Conservation (phyloP, 1,140 invertebrate genomes). For the Frieseomelitta varia region DNA sequence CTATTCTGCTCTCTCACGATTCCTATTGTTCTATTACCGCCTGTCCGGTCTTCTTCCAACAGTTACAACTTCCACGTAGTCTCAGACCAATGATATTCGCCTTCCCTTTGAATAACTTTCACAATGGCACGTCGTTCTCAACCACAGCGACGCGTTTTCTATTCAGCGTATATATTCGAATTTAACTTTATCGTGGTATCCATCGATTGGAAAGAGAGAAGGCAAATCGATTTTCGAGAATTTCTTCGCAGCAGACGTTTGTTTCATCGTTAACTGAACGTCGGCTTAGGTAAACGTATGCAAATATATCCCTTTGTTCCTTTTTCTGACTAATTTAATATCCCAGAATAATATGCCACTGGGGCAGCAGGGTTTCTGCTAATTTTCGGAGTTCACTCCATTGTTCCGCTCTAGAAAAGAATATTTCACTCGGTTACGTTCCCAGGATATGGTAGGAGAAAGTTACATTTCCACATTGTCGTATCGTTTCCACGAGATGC, state of each 20-base stretch:
- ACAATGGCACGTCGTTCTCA: not conserved
- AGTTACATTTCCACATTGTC: not conserved
- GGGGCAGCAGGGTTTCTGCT: constrained; percentile 4
- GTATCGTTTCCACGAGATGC: not conserved
- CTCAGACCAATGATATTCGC: constrained; percentile 12
- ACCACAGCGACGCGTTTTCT: too few species aligned
- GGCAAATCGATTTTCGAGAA: not conserved
- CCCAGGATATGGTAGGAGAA: not conserved
- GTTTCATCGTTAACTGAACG: too few species aligned
- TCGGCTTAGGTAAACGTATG: not conserved
- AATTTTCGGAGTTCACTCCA: constrained; percentile 38
- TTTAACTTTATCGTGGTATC: not conserved
- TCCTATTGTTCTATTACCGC: constrained; percentile 57
- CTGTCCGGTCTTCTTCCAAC: constrained; percentile 11
- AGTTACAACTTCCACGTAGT: not conserved
- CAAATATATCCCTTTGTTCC: constrained; percentile 31
- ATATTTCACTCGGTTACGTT: not conserved
- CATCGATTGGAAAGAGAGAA: not conserved
- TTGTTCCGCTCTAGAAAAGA: constrained; percentile 39
- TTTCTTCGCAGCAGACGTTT: too few species aligned
- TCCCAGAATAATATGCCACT: constrained; percentile 22
- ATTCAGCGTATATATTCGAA: not conserved
- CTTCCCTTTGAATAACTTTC: constrained; percentile 34
- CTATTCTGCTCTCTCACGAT: constrained; percentile 25
- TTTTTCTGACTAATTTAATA: constrained; percentile 38